Evolutionary conservation across 2,888 invertebrate species (phyloP).

Genomic region (Standfussiana lucernea): DNA sequence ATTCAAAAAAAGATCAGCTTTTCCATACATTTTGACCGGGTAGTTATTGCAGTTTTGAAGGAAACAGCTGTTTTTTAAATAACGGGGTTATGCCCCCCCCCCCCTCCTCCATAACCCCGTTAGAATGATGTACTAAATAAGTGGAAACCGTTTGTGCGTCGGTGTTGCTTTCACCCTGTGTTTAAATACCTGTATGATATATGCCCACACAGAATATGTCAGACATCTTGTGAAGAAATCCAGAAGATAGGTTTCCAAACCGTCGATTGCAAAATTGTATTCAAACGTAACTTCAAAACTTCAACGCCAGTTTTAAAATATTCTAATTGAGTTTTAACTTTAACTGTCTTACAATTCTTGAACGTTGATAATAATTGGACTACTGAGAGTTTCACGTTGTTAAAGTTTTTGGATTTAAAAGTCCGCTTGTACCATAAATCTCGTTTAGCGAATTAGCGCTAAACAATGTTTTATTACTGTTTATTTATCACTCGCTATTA

Average conservation of each 20-base stretch:
- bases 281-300: neutral
- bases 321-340: constrained; percentile 20
- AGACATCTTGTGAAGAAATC: neutral
- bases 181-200: neutral
- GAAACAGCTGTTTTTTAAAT: too few relatives aligned
- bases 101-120: too few relatives aligned
- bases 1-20: too few relatives aligned
- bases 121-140: too few relatives aligned
- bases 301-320: constrained; percentile 16
- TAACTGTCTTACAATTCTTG: neutral
- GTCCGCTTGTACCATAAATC: neutral
- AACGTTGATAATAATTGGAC: constrained; percentile 2
- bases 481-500: too few relatives aligned
- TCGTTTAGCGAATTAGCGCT: neutral
- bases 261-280: neutral
- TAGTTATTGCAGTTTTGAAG: too few relatives aligned
- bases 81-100: too few relatives aligned
- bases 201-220: neutral
- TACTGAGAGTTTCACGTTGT: neutral
- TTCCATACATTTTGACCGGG: too few relatives aligned
- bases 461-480: too few relatives aligned
- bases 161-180: too few relatives aligned
- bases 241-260: neutral
- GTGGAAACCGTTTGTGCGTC: too few relatives aligned
- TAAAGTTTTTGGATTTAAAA: neutral